Evolutionary conservation across 2,113 vertebrate species (phyloP).

Genomic region (Semnopithecus entellus): DNA sequence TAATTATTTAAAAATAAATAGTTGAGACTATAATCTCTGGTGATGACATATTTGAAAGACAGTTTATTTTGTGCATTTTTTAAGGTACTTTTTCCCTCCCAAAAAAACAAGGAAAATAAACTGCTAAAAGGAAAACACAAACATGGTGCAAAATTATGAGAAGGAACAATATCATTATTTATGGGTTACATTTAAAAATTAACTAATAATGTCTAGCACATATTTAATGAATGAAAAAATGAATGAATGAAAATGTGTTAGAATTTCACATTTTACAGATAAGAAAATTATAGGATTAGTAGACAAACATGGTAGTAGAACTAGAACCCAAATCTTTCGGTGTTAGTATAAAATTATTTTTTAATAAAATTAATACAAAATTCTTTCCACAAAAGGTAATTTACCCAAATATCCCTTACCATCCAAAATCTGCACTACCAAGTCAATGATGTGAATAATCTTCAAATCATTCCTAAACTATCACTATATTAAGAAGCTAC

Average conservation of each 20-base stretch:
- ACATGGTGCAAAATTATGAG: neutral
- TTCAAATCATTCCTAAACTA: conserved; percentile 16
- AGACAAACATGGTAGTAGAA: neutral
- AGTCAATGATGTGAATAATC: neutral
- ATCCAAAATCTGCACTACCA: neutral
- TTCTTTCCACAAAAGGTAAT: neutral
- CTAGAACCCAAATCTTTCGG: neutral
- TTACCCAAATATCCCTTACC: neutral
- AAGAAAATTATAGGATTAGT: neutral
- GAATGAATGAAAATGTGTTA: neutral
- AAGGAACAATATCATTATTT: neutral
- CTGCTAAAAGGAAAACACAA: neutral
- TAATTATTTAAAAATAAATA: neutral
- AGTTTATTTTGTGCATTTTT: neutral
- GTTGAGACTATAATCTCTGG: neutral
- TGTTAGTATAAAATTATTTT: neutral
- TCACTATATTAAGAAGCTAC: neutral
- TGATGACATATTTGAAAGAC: neutral
- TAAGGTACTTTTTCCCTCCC: neutral
- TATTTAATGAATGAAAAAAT: neutral
- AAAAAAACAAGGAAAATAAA: conserved; percentile 21
- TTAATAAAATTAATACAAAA: neutral
- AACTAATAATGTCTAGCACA: neutral
- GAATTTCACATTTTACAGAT: conserved; percentile 10
- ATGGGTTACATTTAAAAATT: neutral